Evolutionary conservation across 1,140 invertebrate species (phyloP).

Genomic region (Polyergus mexicanus): DNA sequence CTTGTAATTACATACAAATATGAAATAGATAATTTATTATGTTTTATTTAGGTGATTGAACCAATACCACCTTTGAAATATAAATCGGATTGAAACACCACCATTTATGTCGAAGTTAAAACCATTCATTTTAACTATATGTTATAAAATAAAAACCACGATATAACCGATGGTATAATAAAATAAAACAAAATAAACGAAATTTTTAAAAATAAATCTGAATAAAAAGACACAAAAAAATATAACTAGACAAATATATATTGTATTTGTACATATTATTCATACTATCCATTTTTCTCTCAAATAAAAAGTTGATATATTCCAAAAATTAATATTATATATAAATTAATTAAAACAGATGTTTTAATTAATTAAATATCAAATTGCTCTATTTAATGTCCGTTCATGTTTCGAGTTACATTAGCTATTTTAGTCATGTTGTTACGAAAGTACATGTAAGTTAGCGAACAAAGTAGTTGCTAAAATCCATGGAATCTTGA

Average conservation of each 20-base stretch:
- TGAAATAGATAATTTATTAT: background rate
- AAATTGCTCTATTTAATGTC: background rate
- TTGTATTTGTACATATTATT: no score
- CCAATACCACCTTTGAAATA: background rate
- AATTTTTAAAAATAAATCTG: background rate
- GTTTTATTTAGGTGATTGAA: background rate
- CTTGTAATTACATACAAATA: background rate
- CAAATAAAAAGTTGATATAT: background rate
- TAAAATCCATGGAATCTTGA: background rate
- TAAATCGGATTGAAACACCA: background rate
- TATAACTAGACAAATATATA: background rate
- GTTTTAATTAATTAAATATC: background rate
- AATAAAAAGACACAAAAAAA: slow-evolving; percentile 11
- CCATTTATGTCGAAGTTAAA: background rate
- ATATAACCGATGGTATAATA: background rate
- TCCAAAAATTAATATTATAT: background rate
- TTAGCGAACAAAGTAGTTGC: slow-evolving; percentile 28
- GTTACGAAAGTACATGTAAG: slow-evolving; percentile 16
- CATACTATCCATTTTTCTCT: background rate
- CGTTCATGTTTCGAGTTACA: background rate
- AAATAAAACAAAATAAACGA: background rate
- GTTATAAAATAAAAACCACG: slow-evolving; percentile 4
- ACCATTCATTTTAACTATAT: background rate
- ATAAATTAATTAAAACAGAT: background rate
- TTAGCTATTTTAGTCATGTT: background rate